phyloP scores from a whole-genome alignment of 2,797 vertebrate species.

The Sebastolobus alascanus region DNA sequence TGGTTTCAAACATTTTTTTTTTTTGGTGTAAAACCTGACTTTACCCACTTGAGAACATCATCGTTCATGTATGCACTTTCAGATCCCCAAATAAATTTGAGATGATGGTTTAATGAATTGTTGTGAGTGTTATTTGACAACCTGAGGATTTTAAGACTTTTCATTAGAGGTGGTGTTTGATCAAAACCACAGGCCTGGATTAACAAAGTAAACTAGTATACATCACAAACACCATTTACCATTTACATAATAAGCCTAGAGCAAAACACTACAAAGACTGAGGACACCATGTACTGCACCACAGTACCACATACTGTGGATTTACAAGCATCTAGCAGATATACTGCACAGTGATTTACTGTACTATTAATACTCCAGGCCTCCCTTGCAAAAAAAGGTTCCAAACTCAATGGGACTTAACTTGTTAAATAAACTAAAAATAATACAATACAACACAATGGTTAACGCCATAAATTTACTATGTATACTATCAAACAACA shows the following conservation, averaged over 20 bases:
- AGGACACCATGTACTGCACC: not conserved
- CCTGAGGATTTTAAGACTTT: not conserved
- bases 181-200: not conserved
- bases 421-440: not conserved
- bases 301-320: not conserved
- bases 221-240: not conserved
- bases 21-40: slow-evolving; percentile 61
- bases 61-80: slow-evolving; percentile 76
- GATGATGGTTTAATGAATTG: slow-evolving; percentile 29
- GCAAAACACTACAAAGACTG: not conserved
- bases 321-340: not conserved
- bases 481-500: not conserved
- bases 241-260: not conserved
- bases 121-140: slow-evolving; percentile 28
- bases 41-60: slow-evolving; percentile 60
- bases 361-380: not conserved
- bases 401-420: not conserved
- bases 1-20: slow-evolving; percentile 36
- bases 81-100: slow-evolving; percentile 74
- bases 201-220: not conserved
- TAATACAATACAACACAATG: not conserved
- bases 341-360: not conserved
- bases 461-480: not conserved
- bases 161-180: not conserved
- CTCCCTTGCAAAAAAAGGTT: not conserved